A percentile compares a stretch with the other conserved stretches of the same genome.
These are phyloP conservation scores for Augochlora pura DNA, from an alignment of 1,140 invertebrate genomes.

Conservation along the genomic window DNA sequence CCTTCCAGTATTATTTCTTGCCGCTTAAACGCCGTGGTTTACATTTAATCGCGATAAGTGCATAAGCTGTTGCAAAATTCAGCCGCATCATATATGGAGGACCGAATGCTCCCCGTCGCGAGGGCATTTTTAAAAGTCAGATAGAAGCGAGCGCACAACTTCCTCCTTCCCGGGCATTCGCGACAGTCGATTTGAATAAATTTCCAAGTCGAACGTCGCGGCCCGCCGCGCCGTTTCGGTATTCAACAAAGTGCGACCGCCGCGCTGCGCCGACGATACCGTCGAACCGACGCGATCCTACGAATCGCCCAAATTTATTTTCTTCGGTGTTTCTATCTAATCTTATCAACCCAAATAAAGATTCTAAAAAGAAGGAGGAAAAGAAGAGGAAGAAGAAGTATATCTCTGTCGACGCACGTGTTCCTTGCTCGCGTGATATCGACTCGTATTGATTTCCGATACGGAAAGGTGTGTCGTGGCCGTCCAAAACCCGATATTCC, in stretches of 20 bases:
- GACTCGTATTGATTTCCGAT: slow-evolving; percentile 9
- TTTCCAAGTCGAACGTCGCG: slow-evolving; percentile 5
- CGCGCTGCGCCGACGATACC: background rate
- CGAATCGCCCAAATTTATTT: background rate
- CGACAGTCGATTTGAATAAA: background rate
- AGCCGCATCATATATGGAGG: background rate
- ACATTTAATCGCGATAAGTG: background rate
- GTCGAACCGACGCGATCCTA: background rate
- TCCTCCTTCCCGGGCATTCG: background rate
- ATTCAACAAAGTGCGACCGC: background rate
- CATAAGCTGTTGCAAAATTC: background rate
- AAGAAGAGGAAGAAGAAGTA: background rate
- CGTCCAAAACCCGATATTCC: background rate
- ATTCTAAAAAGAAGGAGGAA: background rate
- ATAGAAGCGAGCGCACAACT: background rate
- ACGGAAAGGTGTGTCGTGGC: background rate
- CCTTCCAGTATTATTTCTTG: no score
- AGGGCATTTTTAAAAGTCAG: background rate
- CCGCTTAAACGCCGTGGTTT: no score
- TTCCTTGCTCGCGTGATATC: slow-evolving; percentile 24
- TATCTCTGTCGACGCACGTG: background rate
- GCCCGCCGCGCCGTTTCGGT: background rate
- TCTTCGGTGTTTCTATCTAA: slow-evolving; percentile 6
- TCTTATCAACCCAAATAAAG: slow-evolving; percentile 31
- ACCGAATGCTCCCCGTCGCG: background rate